Evolutionary conservation across 2,888 invertebrate species (phyloP), one percentile per base, ranked within the genome.

Genomic region (Cepaea hortensis): DNA sequence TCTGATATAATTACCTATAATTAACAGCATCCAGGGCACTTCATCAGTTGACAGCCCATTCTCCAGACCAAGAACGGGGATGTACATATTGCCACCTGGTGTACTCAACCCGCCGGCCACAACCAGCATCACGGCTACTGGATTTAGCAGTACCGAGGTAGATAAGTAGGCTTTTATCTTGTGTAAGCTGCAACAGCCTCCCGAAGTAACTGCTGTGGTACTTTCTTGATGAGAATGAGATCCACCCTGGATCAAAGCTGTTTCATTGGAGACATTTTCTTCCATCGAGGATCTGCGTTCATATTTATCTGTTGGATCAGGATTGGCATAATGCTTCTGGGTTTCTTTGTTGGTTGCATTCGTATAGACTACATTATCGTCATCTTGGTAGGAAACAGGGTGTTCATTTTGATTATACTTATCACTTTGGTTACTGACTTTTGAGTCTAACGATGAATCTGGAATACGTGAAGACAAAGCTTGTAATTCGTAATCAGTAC

Each of bases 61-160:
- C 75, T 86, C 85, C 18, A 79, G 23, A 3, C 85, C 81, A 2
- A 86, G 15, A 4, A 79, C 81, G 0, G 85, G 81, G 15, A 86
- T 7, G 68, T 81, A 86, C 48, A 72, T 81, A 35, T 23, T 15
- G 4, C 81, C 48, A 3, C 73, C 62, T 2, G 81, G 85, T 5
- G 85, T 86, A n/a, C 81, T 81, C 6, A 86, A 18, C 15, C 81
- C 81, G 3, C 81, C 81, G 2, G 85, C 85, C 55, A 86, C 7
- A 18, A 86, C 65, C 65, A 86, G 23, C 65, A 86, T 61, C 11
- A 86, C 48, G 23, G 85, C 85, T 18, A 85, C 46, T 23, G 85
- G 80, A 65, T 81, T 85, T 15, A 35, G 15, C n/a, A 70, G 48
- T 2, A 85, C 73, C 6, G 81, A 85, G 2, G 61, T 23, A 0